These are phyloP conservation scores for Cyanoliseus patagonus DNA, from an alignment of 2,113 vertebrate species.

Conservation along the genomic window DNA sequence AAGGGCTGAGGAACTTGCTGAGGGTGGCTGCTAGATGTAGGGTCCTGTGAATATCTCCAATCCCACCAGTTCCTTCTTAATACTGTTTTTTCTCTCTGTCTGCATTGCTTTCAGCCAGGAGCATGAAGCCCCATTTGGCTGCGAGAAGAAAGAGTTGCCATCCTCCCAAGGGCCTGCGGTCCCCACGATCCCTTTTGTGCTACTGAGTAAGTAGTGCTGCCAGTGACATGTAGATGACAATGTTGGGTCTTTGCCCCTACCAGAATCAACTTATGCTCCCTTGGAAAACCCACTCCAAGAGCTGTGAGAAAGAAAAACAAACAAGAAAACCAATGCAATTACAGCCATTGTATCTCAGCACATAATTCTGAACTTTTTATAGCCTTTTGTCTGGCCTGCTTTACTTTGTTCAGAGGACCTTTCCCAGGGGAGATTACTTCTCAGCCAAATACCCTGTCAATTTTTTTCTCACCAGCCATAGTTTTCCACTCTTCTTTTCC, in stretches of 20 bases:
- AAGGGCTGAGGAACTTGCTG: background rate
- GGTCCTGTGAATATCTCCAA: background rate
- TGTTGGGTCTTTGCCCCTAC: background rate
- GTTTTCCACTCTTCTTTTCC: background rate
- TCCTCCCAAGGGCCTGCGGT: fast-evolving
- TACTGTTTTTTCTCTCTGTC: background rate
- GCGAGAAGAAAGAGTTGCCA: background rate
- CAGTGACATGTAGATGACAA: background rate
- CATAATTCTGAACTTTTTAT: background rate
- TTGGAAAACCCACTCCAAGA: background rate
- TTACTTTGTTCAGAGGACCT: background rate
- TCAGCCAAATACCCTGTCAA: background rate
- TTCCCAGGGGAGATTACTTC: background rate
- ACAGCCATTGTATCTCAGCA: background rate
- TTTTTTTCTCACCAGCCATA: background rate
- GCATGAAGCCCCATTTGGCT: fast-evolving
- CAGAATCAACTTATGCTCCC: background rate
- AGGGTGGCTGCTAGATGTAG: background rate
- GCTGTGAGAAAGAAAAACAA: background rate
- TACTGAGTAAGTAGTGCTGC: background rate
- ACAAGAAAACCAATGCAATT: background rate
- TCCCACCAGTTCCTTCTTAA: background rate
- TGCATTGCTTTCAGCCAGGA: background rate
- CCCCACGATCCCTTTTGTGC: background rate
- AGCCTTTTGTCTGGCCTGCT: background rate